These are phyloP conservation scores for Aldabrachelys gigantea DNA, from an alignment of 2,113 vertebrate species.

Conservation along the genomic window DNA sequence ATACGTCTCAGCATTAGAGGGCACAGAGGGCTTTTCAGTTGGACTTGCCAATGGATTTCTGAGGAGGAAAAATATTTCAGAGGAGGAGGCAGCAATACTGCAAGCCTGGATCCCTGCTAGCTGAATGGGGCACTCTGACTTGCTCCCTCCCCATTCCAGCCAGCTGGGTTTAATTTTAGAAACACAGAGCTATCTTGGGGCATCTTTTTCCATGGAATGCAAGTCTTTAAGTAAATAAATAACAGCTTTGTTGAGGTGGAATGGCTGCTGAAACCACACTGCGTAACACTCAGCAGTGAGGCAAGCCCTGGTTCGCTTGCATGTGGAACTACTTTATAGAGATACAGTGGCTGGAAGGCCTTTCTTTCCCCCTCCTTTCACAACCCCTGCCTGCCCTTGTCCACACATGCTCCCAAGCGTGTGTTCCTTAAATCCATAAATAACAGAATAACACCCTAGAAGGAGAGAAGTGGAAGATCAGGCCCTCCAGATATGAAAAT, in stretches of 20 bases:
- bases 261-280: neutral
- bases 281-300: neutral
- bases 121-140: neutral
- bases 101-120: neutral
- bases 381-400: neutral
- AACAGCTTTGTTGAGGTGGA: constrained; percentile 65
- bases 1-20: neutral
- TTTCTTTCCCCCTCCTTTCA: neutral
- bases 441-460: constrained; percentile 49
- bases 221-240: constrained; percentile 74
- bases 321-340: constrained; percentile 58
- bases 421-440: constrained; percentile 50
- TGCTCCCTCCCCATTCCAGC: neutral
- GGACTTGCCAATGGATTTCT: neutral
- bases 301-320: neutral
- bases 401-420: neutral
- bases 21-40: neutral
- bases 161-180: constrained; percentile 76
- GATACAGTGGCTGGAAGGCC: constrained; percentile 11
- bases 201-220: constrained; percentile 75
- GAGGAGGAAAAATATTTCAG: neutral
- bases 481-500: constrained; percentile 36
- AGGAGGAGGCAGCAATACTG: accelerated
- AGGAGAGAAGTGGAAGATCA: constrained; percentile 44
- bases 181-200: constrained; percentile 64